These are phyloP conservation scores for Pemphigus obesinymphae DNA, from an alignment of 1,140 invertebrate genomes.

Conservation along the genomic window DNA sequence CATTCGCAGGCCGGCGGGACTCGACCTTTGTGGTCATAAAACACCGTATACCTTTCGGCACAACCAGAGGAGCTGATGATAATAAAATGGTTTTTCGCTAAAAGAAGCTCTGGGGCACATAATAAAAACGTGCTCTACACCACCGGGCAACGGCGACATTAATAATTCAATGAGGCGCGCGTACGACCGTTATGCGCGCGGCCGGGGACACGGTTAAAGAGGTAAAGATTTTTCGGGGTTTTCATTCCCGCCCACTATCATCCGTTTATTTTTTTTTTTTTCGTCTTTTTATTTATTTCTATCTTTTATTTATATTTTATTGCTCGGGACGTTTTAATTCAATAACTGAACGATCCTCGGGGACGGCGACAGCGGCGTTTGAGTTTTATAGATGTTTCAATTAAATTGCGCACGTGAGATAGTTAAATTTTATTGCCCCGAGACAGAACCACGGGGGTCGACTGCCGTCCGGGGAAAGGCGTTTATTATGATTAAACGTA, in stretches of 20 bases:
- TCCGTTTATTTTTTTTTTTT: background rate
- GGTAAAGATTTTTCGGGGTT: slow-evolving; percentile 12
- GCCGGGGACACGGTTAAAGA: background rate
- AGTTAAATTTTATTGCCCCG: slow-evolving; percentile 1
- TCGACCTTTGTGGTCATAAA: slow-evolving; percentile 10
- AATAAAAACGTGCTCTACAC: slow-evolving; percentile 12
- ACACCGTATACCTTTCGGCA: slow-evolving; percentile 18
- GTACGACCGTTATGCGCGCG: no score
- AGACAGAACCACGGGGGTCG: background rate
- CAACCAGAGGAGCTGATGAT: slow-evolving; percentile 1
- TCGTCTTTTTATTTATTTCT: no score
- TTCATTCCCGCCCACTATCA: no score
- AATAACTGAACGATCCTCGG: background rate
- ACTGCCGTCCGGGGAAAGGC: background rate
- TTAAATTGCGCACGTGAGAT: slow-evolving; percentile 4
- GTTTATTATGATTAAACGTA: slow-evolving; percentile 17
- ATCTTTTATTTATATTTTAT: slow-evolving; percentile 10
- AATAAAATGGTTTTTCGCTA: slow-evolving; percentile 32
- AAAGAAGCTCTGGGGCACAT: slow-evolving; percentile 7
- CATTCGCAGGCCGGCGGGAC: slow-evolving; percentile 6
- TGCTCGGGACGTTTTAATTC: slow-evolving; percentile 14
- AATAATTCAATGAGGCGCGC: slow-evolving; percentile 38
- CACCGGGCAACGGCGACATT: background rate
- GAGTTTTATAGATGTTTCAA: slow-evolving; percentile 15
- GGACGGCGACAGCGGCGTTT: background rate